These are phyloP conservation scores for Benthosema pterotum DNA, from an alignment of 2,797 vertebrate species.

Conservation along the genomic window DNA sequence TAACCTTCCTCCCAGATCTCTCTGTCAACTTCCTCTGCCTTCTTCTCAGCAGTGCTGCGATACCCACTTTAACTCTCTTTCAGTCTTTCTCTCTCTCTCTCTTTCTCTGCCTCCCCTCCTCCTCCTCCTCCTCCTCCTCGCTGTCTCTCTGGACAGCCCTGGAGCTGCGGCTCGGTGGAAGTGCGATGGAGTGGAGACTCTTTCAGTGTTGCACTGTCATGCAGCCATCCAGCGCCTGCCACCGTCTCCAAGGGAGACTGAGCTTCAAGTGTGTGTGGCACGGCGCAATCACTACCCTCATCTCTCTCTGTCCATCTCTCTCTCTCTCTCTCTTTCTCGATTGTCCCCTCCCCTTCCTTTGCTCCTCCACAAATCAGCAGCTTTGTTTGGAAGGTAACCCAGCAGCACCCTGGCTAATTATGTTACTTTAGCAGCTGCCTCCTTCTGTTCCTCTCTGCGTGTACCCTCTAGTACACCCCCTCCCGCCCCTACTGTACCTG, in stretches of 20 bases:
- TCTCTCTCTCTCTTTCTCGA: slow-evolving; percentile 26
- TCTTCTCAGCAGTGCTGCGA: slow-evolving; percentile 46
- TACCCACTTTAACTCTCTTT: slow-evolving; percentile 30
- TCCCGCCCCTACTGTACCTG: slow-evolving; percentile 52
- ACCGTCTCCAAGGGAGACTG: slow-evolving; percentile 84
- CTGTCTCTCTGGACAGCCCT: slow-evolving; percentile 43
- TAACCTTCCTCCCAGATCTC: slow-evolving; percentile 32
- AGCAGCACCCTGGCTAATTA: slow-evolving; percentile 80
- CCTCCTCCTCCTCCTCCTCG: too few species aligned
- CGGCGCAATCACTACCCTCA: slow-evolving; percentile 77
- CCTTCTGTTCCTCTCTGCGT: slow-evolving; percentile 42
- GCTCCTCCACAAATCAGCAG: slow-evolving; percentile 80
- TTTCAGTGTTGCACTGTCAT: slow-evolving; percentile 72
- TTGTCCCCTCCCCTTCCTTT: slow-evolving; percentile 71
- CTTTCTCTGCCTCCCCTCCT: slow-evolving; percentile 23
- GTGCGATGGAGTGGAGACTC: slow-evolving; percentile 62
- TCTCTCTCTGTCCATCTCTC: slow-evolving; percentile 54
- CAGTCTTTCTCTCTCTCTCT: slow-evolving; percentile 28
- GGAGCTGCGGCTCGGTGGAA: slow-evolving; percentile 45
- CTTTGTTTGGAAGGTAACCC: slow-evolving; percentile 87
- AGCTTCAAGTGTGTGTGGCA: slow-evolving; percentile 80
- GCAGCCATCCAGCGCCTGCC: slow-evolving; percentile 63
- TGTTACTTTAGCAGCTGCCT: slow-evolving; percentile 72
- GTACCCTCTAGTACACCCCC: slow-evolving; percentile 2
- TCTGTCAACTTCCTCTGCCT: slow-evolving; percentile 53